These are phyloP conservation scores for Drosophila jambulina DNA, from an alignment of 1,140 invertebrate genomes.

Conservation along the genomic window DNA sequence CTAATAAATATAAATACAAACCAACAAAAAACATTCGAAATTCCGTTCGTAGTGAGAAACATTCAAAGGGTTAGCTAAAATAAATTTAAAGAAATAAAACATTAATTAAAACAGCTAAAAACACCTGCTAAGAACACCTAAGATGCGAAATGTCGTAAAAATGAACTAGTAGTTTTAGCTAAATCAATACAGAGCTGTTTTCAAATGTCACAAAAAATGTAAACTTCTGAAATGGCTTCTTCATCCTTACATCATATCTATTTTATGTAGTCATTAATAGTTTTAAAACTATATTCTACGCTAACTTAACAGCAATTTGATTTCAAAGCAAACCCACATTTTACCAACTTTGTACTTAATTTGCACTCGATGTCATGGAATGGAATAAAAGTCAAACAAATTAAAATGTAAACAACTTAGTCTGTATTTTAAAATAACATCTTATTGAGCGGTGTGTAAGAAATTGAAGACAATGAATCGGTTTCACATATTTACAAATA, in stretches of 20 bases:
- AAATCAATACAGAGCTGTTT: slow-evolving; percentile 9
- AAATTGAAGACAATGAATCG: slow-evolving; percentile 28
- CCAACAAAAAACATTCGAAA: slow-evolving; percentile 69
- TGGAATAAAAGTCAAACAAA: slow-evolving; percentile 35
- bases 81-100: neutral
- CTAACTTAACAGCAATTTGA: slow-evolving; percentile 21
- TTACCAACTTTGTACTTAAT: slow-evolving; percentile 69
- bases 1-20: slow-evolving; percentile 28
- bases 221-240: slow-evolving; percentile 25
- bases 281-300: slow-evolving; percentile 50
- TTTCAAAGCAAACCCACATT: slow-evolving; percentile 19
- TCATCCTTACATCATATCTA: slow-evolving; percentile 20
- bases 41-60: slow-evolving; percentile 58
- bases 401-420: slow-evolving; percentile 27
- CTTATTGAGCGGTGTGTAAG: slow-evolving; percentile 38
- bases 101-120: slow-evolving; percentile 3
- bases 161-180: slow-evolving; percentile 18
- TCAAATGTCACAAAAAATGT: slow-evolving; percentile 10
- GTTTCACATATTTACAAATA: slow-evolving; percentile 62
- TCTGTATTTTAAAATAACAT: slow-evolving; percentile 29
- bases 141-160: slow-evolving; percentile 31
- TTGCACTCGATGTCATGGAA: slow-evolving; percentile 31
- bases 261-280: slow-evolving; percentile 40
- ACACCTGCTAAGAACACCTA: slow-evolving; percentile 16
- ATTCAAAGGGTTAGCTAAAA: slow-evolving; percentile 27